These are phyloP conservation scores for Callyntrura guangdongensis DNA, from an alignment of 2,888 invertebrate species.

Conservation along the genomic window DNA sequence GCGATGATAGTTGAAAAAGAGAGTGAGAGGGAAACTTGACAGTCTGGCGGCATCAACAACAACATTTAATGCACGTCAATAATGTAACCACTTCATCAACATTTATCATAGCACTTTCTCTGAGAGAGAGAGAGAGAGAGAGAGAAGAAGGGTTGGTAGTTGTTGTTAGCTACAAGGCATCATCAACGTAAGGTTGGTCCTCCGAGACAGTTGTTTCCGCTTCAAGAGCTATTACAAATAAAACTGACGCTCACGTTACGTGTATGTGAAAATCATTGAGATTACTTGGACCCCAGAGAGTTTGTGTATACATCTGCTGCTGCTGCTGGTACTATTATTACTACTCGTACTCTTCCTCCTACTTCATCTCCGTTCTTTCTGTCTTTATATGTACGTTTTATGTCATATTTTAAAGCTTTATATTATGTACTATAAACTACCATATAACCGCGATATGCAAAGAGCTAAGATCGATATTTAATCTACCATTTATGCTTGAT, in stretches of 20 bases:
- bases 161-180: conserved; percentile 37
- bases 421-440: neutral
- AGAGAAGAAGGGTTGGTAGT: conserved; percentile 3
- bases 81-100: conserved; percentile 57
- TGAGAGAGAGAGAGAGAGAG: neutral
- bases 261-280: conserved; percentile 76
- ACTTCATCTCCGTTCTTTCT: conserved; percentile 3
- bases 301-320: conserved; percentile 6
- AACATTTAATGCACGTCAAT: conserved; percentile 61
- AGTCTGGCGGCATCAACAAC: conserved; percentile 37
- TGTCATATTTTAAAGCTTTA: conserved; percentile 35
- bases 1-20: neutral
- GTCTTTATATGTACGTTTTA: neutral
- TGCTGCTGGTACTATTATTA: neutral
- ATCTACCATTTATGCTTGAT: conserved; percentile 78
- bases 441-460: conserved; percentile 25
- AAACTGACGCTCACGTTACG: conserved; percentile 31
- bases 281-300: conserved; percentile 74
- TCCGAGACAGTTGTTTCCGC: conserved; percentile 73
- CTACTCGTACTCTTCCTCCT: neutral
- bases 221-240: conserved; percentile 68
- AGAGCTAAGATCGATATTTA: conserved; percentile 84
- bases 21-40: neutral
- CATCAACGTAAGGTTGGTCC: conserved; percentile 40
- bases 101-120: conserved; percentile 61